Base-by-base conservation (phyloP, 2,888 invertebrate species). In the Drosophila picticornis region DNA sequence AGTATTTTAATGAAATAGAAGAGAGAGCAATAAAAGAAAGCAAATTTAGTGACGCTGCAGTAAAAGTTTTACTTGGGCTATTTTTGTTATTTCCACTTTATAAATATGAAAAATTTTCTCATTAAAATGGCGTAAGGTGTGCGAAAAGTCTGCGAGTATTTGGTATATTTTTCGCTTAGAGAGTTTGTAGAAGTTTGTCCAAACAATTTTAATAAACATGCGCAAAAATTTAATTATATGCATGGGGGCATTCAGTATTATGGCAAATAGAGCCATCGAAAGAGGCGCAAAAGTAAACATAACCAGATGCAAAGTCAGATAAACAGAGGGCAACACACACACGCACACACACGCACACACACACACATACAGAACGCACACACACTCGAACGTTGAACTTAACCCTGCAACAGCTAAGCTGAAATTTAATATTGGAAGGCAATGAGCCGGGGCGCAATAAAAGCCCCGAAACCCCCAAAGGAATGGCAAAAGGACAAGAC, bases 341-440 rank as follows among this genome's bases (percentile, higher is more conserved):
- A 51, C 48, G 50, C 70, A 48, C 56, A 50, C 60, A 48, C 64
- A 58, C 50, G 60, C 29, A 53, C 43, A 29, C 60, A 66, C 40
- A 53, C 56, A 59, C 29, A 43, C 38, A 59, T 25, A 43, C 38
- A 36, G 50, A 65, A 10, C 36, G 43, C 57, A 51, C 56, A 62
- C 59, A 48, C 19, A 73, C 29, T 27, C 53, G 53, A 59, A 32
- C 19, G 40, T 56, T 61, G 75, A 72, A 82, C 89, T 86, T 86
- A 88, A 84, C 86, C 78, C 84, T 83, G 62, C 80, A 60, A 60
- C 43, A 69, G 72, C 80, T 82, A 79, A 84, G 88, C 78, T 74
- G 61, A 87, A 87, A 87, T 89, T 87, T 89, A 89, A 87, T 87
- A 87, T 89, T 85, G 89, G 88, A 85, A 89, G 85, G 87, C 87